Base-by-base conservation (phyloP, 2,113 vertebrate species). In the Aspidoscelis tigris region DNA sequence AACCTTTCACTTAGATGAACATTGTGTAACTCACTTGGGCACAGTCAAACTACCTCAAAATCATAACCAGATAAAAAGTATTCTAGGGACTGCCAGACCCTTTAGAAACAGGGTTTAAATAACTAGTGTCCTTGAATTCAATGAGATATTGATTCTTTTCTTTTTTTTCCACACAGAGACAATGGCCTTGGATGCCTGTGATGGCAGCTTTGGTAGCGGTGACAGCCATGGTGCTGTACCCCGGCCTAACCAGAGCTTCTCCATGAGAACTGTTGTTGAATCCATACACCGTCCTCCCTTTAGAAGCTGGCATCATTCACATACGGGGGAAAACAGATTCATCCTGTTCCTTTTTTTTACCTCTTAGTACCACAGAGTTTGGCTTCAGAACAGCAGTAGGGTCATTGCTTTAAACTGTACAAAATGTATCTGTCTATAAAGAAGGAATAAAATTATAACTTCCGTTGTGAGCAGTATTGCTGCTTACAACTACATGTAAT, bases 161-260 rank as follows among this genome's bases (percentile, higher is more conserved):
- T 94, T 94, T 91, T 92, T 96, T 95, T 94, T 91, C 95, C 93
- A 93, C 92, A 94, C 97, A 99, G 99, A 98, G 96, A 94, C 96
- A 96, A 95, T 99, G 98, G 98, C 97, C 98, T 96, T 99, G 99
- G 99, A 98, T 99, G 97, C 98, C 98, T 94, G 96, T 98, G 97
- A 96, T 99, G 93, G 98, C 98, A 88, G 97, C 97, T 96, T 97
- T 99, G 97, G 98, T 98, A 86, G 98, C 97, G 85, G 97, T 98
- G 93, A 98, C 98, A 88, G 98, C 98, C 88, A 97, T 97, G 87
- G 96, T 99, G 96, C 97, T 99, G 96, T 99, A 98, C 93, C 98
- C 98, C 87, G 97, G 97, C 95, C 93, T 99, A 92, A 97, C 97
- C 95, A 99, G 97, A 97, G 98, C 97, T 97, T 97, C 97, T 96